Conservation (phyloP, 1,140 invertebrate species). For the Drosophila kurseongensis region DNA sequence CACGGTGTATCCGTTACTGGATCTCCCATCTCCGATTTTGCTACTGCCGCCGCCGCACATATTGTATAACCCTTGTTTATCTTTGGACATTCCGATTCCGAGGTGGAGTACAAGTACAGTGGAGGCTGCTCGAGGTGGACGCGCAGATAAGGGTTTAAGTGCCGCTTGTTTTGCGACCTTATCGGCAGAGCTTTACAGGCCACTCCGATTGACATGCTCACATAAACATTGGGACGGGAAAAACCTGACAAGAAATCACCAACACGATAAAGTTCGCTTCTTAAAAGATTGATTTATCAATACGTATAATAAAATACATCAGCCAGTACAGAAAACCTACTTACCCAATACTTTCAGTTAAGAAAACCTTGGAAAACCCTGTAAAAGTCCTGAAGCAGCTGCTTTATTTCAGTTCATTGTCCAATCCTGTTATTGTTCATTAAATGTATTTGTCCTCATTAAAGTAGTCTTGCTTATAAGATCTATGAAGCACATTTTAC, state of each 20-base stretch:
- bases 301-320: neutral
- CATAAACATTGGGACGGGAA: neutral
- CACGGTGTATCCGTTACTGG: conserved; percentile 1
- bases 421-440: no score
- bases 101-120: conserved; percentile 30
- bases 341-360: no score
- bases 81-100: conserved; percentile 65
- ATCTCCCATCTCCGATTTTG: conserved; percentile 25
- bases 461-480: no score
- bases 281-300: neutral
- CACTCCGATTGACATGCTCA: neutral
- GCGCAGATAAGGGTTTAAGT: neutral
- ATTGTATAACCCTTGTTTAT: conserved; percentile 78
- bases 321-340: no score
- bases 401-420: no score
- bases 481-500: no score
- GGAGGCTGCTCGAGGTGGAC: conserved; percentile 34
- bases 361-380: no score
- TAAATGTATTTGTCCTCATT: no score
- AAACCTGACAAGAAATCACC: neutral
- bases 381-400: no score
- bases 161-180: neutral
- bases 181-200: conserved; percentile 6
- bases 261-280: neutral
- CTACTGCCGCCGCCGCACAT: conserved; percentile 13